phyloP scores from a whole-genome alignment of 2,888 invertebrate genomes.

The Autographa pulchrina region DNA sequence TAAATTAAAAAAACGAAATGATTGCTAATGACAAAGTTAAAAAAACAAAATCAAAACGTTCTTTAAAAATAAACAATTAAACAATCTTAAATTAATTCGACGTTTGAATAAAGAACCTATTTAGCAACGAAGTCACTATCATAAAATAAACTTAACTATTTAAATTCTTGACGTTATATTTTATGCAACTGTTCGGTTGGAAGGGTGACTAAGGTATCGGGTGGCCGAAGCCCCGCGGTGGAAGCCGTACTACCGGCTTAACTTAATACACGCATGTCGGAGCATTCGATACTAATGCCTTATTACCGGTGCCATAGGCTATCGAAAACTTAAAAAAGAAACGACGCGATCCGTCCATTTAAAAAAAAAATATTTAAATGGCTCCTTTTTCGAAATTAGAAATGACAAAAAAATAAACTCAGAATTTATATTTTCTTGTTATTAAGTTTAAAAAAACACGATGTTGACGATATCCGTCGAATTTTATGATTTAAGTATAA shows the following conservation, averaged over 20 bases:
- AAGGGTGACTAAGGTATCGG: constrained; percentile 60
- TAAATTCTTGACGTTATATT: constrained; percentile 11
- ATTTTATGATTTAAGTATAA: no score
- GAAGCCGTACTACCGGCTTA: constrained; percentile 86
- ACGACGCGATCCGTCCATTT: constrained; percentile 20
- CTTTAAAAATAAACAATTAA: no score
- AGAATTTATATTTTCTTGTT: no score
- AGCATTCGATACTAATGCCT: constrained; percentile 66
- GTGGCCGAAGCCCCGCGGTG: constrained; percentile 67
- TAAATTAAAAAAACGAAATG: constrained; percentile 4
- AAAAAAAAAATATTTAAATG: neutral
- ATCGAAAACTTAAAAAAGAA: constrained; percentile 28
- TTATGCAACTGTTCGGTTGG: constrained; percentile 44
- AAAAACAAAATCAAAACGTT: neutral
- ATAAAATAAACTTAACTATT: neutral
- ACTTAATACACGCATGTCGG: constrained; percentile 69
- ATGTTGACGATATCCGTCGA: no score
- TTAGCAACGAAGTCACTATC: neutral
- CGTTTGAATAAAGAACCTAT: neutral
- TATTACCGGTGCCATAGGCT: constrained; percentile 32
- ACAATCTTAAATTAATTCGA: neutral
- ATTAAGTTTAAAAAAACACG: no score
- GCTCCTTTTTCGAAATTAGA: no score
- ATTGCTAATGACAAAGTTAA: neutral
- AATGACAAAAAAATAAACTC: no score